Percentiles rank a stretch among this genome's conserved stretches.
Evolutionary conservation across 2,797 vertebrate species (phyloP).

Genomic region (Dromococcyx pavoninus): DNA sequence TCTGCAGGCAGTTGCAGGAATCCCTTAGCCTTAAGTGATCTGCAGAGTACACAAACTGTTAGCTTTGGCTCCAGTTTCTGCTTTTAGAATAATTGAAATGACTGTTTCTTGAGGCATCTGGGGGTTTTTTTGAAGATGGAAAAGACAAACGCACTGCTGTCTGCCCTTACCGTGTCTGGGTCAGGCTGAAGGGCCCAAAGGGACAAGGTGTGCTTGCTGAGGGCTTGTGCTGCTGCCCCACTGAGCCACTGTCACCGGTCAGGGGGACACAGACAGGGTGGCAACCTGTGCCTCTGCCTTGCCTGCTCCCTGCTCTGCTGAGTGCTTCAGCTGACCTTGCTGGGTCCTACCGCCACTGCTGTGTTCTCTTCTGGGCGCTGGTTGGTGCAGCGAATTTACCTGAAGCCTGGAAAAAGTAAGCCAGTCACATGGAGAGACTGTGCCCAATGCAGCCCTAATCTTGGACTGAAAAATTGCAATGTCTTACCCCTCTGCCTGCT

Average conservation of each 20-base stretch:
- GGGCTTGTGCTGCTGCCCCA: not conserved
- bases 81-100: not conserved
- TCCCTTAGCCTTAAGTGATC: not conserved
- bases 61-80: constrained; percentile 16
- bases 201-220: not conserved
- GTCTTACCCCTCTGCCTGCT: not conserved
- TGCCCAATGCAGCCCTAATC: not conserved
- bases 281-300: not conserved
- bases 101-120: not conserved
- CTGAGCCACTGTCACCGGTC: accelerated
- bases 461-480: not conserved
- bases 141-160: not conserved
- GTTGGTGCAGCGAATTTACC: not conserved
- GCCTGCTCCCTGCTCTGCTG: not conserved
- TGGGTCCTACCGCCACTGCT: accelerated
- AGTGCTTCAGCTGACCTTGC: not conserved
- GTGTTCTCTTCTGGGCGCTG: not conserved
- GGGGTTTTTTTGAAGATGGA: not conserved
- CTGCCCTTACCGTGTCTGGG: not conserved
- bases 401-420: not conserved
- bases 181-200: not conserved
- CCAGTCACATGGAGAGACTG: not conserved
- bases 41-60: not conserved
- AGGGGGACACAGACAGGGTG: accelerated
- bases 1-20: not conserved